A percentile compares a stretch with the other conserved stretches of the same genome.
Evolutionary conservation across 1,140 invertebrate genomes (phyloP).

Genomic region (Wiebesia pumilae): DNA sequence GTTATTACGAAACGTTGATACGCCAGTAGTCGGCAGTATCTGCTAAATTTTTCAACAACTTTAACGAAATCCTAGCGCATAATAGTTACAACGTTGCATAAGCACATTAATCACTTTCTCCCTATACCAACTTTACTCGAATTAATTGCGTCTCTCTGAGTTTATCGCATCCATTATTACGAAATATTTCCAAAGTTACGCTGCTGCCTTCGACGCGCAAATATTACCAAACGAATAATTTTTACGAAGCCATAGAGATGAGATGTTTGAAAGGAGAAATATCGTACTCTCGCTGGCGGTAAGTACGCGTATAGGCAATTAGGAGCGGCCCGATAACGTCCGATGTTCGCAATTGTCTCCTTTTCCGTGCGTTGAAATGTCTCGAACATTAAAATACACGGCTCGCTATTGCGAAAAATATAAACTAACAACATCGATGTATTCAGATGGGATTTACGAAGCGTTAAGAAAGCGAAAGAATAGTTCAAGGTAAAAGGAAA

Average conservation of each 20-base stretch:
- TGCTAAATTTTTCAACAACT: neutral
- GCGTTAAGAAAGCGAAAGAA: neutral
- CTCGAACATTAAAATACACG: neutral
- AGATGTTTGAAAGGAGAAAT: too few species aligned
- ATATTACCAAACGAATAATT: too few species aligned
- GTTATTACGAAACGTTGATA: neutral
- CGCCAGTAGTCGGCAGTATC: neutral
- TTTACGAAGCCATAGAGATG: too few species aligned
- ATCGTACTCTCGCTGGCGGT: too few species aligned
- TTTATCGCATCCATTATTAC: neutral
- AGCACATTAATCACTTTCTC: neutral
- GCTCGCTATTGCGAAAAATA: neutral
- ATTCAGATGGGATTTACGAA: neutral
- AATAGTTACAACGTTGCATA: neutral
- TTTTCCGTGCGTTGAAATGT: neutral
- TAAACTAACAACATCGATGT: neutral
- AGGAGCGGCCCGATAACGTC: too few species aligned
- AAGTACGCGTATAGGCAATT: too few species aligned
- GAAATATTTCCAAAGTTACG: neutral
- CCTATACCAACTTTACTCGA: neutral
- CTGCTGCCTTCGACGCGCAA: too few species aligned
- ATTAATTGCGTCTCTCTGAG: neutral
- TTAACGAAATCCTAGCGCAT: neutral
- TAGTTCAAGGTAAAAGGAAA: neutral
- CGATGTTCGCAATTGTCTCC: neutral